Evolutionary conservation across 2,888 invertebrate genomes (phyloP).

Genomic region (Melanostoma scalare): DNA sequence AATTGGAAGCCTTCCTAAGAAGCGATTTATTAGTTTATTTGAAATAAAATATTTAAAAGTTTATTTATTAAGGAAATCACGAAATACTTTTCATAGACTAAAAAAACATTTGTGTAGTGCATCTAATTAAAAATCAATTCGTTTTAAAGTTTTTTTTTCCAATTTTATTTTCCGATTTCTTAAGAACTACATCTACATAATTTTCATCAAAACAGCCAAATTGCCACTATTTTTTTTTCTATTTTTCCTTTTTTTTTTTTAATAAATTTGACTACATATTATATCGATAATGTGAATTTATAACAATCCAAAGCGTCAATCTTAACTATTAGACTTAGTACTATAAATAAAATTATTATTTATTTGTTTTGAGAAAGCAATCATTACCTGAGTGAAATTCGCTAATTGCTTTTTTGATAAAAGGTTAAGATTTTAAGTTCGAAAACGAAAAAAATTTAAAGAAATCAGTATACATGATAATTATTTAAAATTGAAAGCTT

Average conservation of each 20-base stretch:
- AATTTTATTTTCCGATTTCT: slow-evolving; percentile 41
- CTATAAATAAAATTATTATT: slow-evolving; percentile 15
- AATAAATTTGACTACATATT: slow-evolving; percentile 27
- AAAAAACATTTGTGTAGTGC: slow-evolving; percentile 3
- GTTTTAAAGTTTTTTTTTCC: slow-evolving; percentile 11
- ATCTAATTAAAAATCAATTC: background rate
- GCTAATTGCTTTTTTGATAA: slow-evolving; percentile 60
- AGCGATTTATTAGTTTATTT: too few relatives aligned
- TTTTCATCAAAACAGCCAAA: slow-evolving; percentile 44
- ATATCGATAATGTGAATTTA: slow-evolving; percentile 46
- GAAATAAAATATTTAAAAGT: too few relatives aligned
- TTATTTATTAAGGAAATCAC: too few relatives aligned
- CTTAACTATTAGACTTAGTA: slow-evolving; percentile 27
- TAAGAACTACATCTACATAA: slow-evolving; percentile 41
- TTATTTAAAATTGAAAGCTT: slow-evolving; percentile 2
- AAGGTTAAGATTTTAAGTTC: slow-evolving; percentile 18
- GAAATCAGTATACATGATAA: background rate
- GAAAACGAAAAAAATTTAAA: slow-evolving; percentile 36
- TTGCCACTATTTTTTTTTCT: slow-evolving; percentile 16
- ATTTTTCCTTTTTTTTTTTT: slow-evolving; percentile 2
- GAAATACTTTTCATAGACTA: background rate
- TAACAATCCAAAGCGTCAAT: slow-evolving; percentile 53
- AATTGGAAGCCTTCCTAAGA: too few relatives aligned
- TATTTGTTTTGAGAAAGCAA: slow-evolving; percentile 58
- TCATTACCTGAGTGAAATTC: slow-evolving; percentile 70